phyloP scores from a whole-genome alignment of 2,797 vertebrate genomes.

The Bovichtus variegatus region DNA sequence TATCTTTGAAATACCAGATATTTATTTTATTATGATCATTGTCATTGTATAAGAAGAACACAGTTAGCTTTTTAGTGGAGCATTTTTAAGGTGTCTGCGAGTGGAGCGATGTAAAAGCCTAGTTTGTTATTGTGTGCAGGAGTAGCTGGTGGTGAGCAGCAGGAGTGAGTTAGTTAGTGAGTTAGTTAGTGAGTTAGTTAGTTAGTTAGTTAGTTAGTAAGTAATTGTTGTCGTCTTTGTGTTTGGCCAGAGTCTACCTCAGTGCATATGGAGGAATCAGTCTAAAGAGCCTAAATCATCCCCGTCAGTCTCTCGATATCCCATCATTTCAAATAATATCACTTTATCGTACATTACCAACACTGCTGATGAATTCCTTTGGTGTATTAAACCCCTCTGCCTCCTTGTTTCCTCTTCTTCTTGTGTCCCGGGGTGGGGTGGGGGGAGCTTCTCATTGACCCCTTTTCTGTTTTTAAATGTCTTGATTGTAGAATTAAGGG shows the following conservation, averaged over 20 bases:
- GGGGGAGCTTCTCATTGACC: too few species aligned
- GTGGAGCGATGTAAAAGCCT: slow-evolving; percentile 45
- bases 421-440: slow-evolving; percentile 21
- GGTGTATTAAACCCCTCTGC: slow-evolving; percentile 19
- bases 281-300: slow-evolving; percentile 75
- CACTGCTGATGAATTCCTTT: slow-evolving; percentile 46
- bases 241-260: slow-evolving; percentile 96
- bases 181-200: slow-evolving; percentile 47
- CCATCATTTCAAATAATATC: slow-evolving; percentile 48
- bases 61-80: slow-evolving; percentile 85
- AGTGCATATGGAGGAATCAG: slow-evolving; percentile 87
- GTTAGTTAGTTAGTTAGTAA: slow-evolving; percentile 40
- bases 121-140: slow-evolving; percentile 59
- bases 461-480: background rate
- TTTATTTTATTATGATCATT: slow-evolving; percentile 95
- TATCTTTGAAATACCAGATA: slow-evolving; percentile 88
- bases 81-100: slow-evolving; percentile 57
- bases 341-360: slow-evolving; percentile 38
- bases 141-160: slow-evolving; percentile 54
- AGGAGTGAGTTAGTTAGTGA: slow-evolving; percentile 52
- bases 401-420: slow-evolving; percentile 16
- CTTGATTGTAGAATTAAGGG: background rate
- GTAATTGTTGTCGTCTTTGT: slow-evolving; percentile 80
- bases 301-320: slow-evolving; percentile 55
- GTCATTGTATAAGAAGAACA: slow-evolving; percentile 86